A percentile compares a stretch with the other conserved stretches of the same genome.
Evolutionary conservation across 2,888 invertebrate species (phyloP).

Genomic region (Lasioglossum marginatum): DNA sequence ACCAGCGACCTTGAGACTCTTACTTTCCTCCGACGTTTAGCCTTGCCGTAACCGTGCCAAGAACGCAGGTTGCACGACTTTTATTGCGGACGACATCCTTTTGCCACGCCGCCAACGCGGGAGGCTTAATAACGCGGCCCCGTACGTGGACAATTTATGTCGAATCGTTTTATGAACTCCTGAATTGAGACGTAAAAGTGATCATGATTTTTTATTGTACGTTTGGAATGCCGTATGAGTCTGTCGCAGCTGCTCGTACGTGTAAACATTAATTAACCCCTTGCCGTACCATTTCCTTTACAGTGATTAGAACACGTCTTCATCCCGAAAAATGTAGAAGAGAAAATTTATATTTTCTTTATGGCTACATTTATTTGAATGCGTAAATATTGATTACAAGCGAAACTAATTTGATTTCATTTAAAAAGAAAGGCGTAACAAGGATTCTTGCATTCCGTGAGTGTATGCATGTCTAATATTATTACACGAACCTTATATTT

Average conservation of each 20-base stretch:
- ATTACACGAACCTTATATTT: too few species aligned
- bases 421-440: too few species aligned
- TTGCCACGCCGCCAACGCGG: not conserved
- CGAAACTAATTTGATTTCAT: too few species aligned
- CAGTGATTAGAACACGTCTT: too few species aligned
- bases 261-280: not conserved
- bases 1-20: not conserved
- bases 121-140: not conserved
- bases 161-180: not conserved
- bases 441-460: too few species aligned
- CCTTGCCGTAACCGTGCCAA: constrained; percentile 3
- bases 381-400: too few species aligned
- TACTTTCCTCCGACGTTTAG: not conserved
- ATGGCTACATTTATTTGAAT: too few species aligned
- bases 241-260: not conserved
- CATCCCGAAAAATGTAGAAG: too few species aligned
- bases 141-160: not conserved
- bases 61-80: not conserved
- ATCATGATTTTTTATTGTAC: not conserved
- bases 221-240: not conserved
- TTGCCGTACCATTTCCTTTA: too few species aligned
- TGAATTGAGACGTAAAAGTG: not conserved
- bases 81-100: not conserved
- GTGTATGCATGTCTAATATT: too few species aligned
- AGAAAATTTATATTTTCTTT: too few species aligned